Evolutionary conservation across 2,888 invertebrate genomes (phyloP).

Genomic region (Lasioglossum villosulum): DNA sequence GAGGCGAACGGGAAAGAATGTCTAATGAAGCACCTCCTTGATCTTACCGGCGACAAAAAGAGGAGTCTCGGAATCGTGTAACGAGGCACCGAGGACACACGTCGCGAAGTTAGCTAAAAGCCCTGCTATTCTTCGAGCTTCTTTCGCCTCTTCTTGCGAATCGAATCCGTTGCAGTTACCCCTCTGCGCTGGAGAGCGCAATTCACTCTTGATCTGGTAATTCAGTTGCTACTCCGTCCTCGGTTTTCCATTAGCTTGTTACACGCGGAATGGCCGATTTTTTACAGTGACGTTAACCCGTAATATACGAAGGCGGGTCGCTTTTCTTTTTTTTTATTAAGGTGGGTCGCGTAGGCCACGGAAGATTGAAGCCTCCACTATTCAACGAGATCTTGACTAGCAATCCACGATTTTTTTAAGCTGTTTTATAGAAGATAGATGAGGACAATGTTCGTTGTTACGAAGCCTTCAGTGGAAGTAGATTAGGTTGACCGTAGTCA

Average conservation of each 20-base stretch:
- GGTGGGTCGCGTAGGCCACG: no score
- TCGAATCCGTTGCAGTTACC: constrained; percentile 14
- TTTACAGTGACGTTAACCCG: not conserved
- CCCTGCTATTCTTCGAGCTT: not conserved
- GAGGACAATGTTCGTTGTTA: no score
- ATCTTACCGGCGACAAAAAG: constrained; percentile 46
- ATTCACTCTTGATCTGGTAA: not conserved
- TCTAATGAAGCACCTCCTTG: constrained; percentile 65
- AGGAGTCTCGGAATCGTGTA: constrained; percentile 29
- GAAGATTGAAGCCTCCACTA: no score
- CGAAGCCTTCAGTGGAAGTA: no score
- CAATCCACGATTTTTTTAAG: no score
- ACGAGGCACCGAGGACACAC: constrained; percentile 43
- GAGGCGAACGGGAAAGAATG: constrained; percentile 37
- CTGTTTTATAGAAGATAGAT: no score
- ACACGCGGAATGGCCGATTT: not conserved
- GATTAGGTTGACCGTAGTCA: no score
- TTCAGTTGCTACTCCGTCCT: not conserved
- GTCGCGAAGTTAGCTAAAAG: constrained; percentile 47
- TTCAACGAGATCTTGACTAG: no score
- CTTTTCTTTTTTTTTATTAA: no score
- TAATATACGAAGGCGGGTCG: not conserved
- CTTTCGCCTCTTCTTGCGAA: constrained; percentile 3
- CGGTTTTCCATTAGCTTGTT: not conserved
- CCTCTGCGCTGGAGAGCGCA: not conserved